phyloP scores from a whole-genome alignment of 2,888 invertebrate species.

The Argyresthia albistria region DNA sequence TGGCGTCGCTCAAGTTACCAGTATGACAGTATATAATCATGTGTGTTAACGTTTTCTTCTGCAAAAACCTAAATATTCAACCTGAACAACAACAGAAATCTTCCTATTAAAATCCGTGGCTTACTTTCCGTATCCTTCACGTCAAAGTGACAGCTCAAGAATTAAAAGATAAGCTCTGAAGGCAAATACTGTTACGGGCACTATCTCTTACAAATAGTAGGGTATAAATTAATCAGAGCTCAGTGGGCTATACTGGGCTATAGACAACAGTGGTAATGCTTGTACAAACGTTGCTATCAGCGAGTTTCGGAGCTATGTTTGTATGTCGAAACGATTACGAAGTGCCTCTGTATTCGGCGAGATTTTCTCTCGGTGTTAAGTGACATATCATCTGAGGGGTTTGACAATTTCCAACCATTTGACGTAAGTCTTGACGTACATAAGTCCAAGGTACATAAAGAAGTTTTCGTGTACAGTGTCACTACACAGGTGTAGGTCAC shows the following conservation, averaged over 20 bases:
- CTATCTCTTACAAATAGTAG: conserved; percentile 60
- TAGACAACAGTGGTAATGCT: conserved; percentile 59
- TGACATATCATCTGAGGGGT: neutral
- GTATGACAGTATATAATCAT: too few species aligned
- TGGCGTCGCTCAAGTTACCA: too few species aligned
- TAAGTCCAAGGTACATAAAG: neutral
- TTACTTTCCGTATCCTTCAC: conserved; percentile 15
- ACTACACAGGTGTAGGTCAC: too few species aligned
- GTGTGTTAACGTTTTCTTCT: too few species aligned
- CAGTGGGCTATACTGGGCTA: conserved; percentile 17
- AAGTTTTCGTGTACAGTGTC: too few species aligned
- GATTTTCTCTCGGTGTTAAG: neutral
- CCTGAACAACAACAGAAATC: neutral
- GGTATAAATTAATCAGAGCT: conserved; percentile 59
- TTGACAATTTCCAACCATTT: too few species aligned
- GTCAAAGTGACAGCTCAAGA: conserved; percentile 56
- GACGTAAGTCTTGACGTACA: neutral
- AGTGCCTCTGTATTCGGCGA: conserved; percentile 35
- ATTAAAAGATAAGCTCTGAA: conserved; percentile 67
- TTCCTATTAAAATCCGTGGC: conserved; percentile 29
- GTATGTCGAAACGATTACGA: conserved; percentile 35
- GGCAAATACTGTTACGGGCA: conserved; percentile 45
- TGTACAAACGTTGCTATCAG: neutral
- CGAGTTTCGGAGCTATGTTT: conserved; percentile 34
- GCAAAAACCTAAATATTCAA: too few species aligned